Evolutionary conservation across 2,113 vertebrate species (phyloP), one percentile per base, ranked within the genome.

Genomic region (Zosterops borbonicus): DNA sequence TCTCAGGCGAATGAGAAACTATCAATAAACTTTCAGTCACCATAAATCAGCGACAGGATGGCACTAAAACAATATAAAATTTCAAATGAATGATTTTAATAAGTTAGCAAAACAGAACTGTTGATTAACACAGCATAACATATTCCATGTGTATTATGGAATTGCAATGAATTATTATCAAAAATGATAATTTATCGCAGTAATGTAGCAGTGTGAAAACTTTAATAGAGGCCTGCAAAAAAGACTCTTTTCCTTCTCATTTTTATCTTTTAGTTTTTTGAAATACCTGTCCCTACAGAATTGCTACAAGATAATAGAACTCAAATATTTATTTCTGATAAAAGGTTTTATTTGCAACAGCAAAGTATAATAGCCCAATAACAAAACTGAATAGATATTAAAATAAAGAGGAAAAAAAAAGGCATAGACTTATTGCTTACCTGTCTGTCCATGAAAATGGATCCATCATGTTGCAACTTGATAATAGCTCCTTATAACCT

Each of bases 301-400:
- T 31, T 76, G 74, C 74, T 91, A 71, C 39, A 67, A 77, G 79
- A 76, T 76, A 87, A 92, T 87, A 94, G 92, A 94, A 71, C 47
- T 90, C 73, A 64, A 80, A 88, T 87, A 94, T 94, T 95, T 96
- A 92, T 92, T 95, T 94, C 83, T 87, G 83, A 91, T 95, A 78
- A 90, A 87, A 92, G 91, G 47, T 73, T 94, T 89, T 87, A 94
- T 94, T 95, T 94, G 92, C 91, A 87, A 91, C 87, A 95, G 89
- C 91, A 94, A 93, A 94, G 77, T 68, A 63, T 94, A 94, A 94
- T 83, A 94, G 76, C 56, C 65, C 77, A 91, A 89, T 94, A 90
- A 87, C 35, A 75, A 71, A 83, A 71, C 39, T 21, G 83, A 78
- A 68, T 33, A 71, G 77, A 44, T 83, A 94, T 89, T 96, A 92